These are phyloP conservation scores for Diglossa cyanea DNA, from an alignment of 2,797 vertebrate genomes.

Conservation along the genomic window DNA sequence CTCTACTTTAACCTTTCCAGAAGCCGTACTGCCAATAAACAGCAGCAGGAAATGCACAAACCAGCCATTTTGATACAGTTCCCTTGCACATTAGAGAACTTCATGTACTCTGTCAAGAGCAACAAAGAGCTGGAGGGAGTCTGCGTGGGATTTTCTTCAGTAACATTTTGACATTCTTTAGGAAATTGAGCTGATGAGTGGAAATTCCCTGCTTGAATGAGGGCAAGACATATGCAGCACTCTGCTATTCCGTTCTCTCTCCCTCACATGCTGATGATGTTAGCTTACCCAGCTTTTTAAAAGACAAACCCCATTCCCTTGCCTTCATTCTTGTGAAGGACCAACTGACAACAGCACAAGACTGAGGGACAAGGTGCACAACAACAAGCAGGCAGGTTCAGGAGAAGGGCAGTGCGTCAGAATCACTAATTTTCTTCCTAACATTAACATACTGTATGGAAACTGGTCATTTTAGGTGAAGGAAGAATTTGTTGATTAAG, in stretches of 20 bases:
- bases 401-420: neutral
- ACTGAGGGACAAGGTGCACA: neutral
- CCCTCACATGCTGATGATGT: neutral
- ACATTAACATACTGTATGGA: fast-evolving
- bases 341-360: neutral
- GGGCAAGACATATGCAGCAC: fast-evolving
- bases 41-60: conserved; percentile 10
- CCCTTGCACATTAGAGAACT: neutral
- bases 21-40: neutral
- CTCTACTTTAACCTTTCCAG: neutral
- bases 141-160: neutral
- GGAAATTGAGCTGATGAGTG: neutral
- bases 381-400: neutral
- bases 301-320: neutral
- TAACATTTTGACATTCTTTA: neutral
- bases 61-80: neutral
- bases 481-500: neutral
- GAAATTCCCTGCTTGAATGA: neutral
- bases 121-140: neutral
- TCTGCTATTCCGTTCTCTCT: neutral
- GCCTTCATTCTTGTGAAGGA: neutral
- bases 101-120: neutral
- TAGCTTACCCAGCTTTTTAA: neutral
- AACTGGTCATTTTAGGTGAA: neutral
- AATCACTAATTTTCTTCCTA: neutral